These are phyloP conservation scores for Diploptera punctata DNA, from an alignment of 2,888 invertebrate genomes.

Conservation along the genomic window DNA sequence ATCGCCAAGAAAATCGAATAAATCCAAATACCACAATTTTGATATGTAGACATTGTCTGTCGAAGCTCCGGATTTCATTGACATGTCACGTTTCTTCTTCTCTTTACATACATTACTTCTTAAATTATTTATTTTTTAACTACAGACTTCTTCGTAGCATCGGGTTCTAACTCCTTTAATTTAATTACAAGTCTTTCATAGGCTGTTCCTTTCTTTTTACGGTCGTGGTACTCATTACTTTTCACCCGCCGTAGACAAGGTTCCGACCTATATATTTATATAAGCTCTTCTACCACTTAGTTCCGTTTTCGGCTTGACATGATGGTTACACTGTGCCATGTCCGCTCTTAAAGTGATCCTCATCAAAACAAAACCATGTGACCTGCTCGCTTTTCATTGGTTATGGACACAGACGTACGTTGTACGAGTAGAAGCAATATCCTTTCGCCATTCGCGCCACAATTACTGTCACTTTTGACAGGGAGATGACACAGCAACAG, in stretches of 20 bases:
- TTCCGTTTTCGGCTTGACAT: too few relatives aligned
- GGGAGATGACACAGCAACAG: too few relatives aligned
- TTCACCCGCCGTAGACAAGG: background rate
- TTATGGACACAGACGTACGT: too few relatives aligned
- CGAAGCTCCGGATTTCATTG: background rate
- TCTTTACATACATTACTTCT: constrained; percentile 1
- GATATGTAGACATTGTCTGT: constrained; percentile 15
- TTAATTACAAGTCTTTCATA: constrained; percentile 18
- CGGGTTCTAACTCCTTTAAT: constrained; percentile 3
- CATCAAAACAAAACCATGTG: too few relatives aligned
- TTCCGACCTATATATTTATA: too few relatives aligned
- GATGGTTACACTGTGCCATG: too few relatives aligned
- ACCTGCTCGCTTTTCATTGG: too few relatives aligned
- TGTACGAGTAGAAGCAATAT: too few relatives aligned
- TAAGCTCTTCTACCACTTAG: too few relatives aligned
- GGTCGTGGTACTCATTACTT: constrained; percentile 4
- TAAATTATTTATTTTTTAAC: constrained; percentile 12
- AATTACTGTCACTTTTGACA: too few relatives aligned
- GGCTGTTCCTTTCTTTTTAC: background rate
- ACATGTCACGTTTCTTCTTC: constrained; percentile 13
- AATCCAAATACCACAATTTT: constrained; percentile 11
- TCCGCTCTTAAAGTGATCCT: too few relatives aligned
- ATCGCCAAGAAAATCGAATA: constrained; percentile 1
- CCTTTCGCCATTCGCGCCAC: too few relatives aligned
- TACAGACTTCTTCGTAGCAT: background rate